Evolutionary conservation across 2,797 vertebrate genomes (phyloP).

Genomic region (Steatocranus sp.): DNA sequence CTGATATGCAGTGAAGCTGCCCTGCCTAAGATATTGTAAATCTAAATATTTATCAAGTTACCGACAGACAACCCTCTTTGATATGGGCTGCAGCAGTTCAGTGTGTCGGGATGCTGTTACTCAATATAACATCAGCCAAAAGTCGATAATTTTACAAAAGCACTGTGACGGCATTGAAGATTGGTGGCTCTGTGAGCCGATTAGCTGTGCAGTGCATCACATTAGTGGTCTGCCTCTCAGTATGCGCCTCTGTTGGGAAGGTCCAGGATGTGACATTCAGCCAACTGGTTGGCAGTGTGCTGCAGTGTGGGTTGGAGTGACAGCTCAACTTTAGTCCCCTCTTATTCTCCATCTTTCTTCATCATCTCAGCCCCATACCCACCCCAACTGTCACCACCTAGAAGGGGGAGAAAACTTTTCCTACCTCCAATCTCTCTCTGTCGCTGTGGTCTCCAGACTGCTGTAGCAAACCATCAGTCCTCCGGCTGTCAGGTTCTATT

Average conservation of each 20-base stretch:
- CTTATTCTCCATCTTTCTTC: constrained; percentile 30
- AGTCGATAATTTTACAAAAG: constrained; percentile 12
- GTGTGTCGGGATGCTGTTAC: not conserved
- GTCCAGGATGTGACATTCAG: constrained; percentile 38
- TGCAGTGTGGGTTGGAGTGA: constrained; percentile 47
- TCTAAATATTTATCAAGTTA: constrained; percentile 38
- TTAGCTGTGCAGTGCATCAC: constrained; percentile 24
- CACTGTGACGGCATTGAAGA: not conserved
- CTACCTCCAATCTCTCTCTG: not conserved
- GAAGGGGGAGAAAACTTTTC: not conserved
- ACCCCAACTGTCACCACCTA: constrained; percentile 10
- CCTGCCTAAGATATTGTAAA: constrained; percentile 28
- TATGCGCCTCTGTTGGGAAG: not conserved
- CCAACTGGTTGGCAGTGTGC: constrained; percentile 44
- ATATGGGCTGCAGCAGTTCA: constrained; percentile 13
- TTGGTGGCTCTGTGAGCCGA: not conserved
- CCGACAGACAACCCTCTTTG: not conserved
- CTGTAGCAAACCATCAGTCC: constrained; percentile 54
- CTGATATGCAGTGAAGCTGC: constrained; percentile 34
- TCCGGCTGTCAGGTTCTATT: constrained; percentile 45
- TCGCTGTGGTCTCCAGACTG: constrained; percentile 44
- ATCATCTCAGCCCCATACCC: constrained; percentile 11
- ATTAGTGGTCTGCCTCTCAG: constrained; percentile 21
- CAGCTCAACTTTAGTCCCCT: constrained; percentile 31
- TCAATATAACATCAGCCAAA: constrained; percentile 9